A percentile compares a stretch with the other conserved stretches of the same genome.
Evolutionary conservation across 2,888 invertebrate species (phyloP).

Genomic region (Deilephila porcellus): DNA sequence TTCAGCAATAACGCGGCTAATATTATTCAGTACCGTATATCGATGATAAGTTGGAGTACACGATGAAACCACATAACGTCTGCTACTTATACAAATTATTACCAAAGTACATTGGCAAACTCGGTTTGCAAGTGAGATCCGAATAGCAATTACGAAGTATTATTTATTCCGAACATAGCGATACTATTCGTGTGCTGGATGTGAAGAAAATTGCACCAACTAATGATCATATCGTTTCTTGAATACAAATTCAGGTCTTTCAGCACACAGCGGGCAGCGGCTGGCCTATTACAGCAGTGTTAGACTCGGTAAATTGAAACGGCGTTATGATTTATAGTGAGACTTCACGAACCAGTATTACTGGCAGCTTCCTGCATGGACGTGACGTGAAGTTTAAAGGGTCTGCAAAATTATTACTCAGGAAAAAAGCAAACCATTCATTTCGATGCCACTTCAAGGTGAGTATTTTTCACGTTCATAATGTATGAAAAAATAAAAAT

Average conservation of each 20-base stretch:
- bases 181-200: conserved; percentile 72
- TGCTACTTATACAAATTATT: conserved; percentile 56
- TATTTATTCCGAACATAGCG: conserved; percentile 69
- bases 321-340: conserved; percentile 79
- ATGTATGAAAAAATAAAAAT: not conserved
- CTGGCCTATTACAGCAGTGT: conserved; percentile 73
- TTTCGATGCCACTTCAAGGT: not conserved
- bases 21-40: conserved; percentile 5
- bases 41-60: conserved; percentile 10
- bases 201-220: conserved; percentile 81
- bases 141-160: conserved; percentile 73
- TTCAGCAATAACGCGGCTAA: conserved; percentile 10
- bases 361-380: conserved; percentile 68
- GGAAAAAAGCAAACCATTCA: conserved; percentile 5
- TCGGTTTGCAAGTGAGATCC: conserved; percentile 65
- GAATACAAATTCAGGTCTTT: conserved; percentile 82
- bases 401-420: conserved; percentile 5
- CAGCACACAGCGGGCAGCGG: conserved; percentile 65
- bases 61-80: conserved; percentile 60
- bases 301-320: conserved; percentile 79
- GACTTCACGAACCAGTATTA: conserved; percentile 76
- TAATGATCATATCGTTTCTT: conserved; percentile 80
- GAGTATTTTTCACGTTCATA: not conserved
- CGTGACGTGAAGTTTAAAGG: conserved; percentile 72
- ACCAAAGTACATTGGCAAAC: conserved; percentile 60